Base-by-base conservation (phyloP, 2,113 vertebrate genomes). In the Burhinus oedicnemus region DNA sequence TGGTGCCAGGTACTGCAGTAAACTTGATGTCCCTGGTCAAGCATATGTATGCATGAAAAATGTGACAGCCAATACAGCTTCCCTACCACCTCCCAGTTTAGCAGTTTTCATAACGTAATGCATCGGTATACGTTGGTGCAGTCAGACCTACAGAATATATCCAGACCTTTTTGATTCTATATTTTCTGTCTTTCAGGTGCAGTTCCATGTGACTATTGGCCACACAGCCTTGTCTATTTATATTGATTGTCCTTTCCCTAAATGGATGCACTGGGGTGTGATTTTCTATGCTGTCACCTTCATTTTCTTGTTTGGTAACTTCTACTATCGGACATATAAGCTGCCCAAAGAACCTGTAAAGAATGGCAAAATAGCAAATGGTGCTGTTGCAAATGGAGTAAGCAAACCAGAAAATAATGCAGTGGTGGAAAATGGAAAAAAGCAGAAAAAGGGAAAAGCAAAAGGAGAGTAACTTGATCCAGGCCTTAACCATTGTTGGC, bases 241-340 rank as follows among this genome's bases (percentile, higher is more conserved):
- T 94, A 99, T 99, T 51, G 99, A 99, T 97, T 99, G 99, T n/a
- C 99, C 99, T 83, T 99, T 99, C 98, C 99, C 99, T 65, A 99
- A 99, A 97, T 99, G 99, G 99, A 99, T 99, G 99, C 99, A 99
- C 98, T 99, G 99, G 98, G 99, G 99, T 87, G 98, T 99, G 45
- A 99, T 99, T 89, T 99, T 98, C 98, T 99, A 99, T 30, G 99
- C 99, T 44, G 86, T 99, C 97, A 99, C 99, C 97, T 99, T 99
- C 98, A 99, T 99, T 84, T 84, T 99, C 89, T 98, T 99, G 90
- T 99, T 99, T 80, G 99, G 98, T 84, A 99, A 99, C 98, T 99
- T 99, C 98, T 99, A 99, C 96, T 98, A 99, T 97, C 99, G 99
- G 99, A 99, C 99, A 89, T 99, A 99, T 94, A 99, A 99, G 72